Evolutionary conservation across 1,140 invertebrate species (phyloP).

Genomic region (Drosophila paulistorum): DNA sequence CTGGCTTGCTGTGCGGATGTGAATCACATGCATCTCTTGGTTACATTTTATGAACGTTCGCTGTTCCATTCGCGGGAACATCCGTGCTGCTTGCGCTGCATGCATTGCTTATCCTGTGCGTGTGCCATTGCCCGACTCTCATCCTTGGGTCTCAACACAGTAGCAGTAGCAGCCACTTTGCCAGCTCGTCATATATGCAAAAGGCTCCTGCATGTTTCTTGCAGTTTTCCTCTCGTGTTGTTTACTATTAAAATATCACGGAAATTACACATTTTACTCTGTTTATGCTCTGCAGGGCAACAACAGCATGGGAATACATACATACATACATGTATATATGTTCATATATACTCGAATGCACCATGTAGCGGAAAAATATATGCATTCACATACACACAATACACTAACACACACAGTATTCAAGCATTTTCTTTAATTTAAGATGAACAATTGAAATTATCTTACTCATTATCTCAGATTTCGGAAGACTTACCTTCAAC

Average conservation of each 20-base stretch:
- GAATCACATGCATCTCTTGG: constrained; percentile 81
- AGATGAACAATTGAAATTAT: constrained; percentile 71
- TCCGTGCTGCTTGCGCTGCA: constrained; percentile 44
- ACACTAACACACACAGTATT: constrained; percentile 15
- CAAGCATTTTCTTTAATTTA: constrained; percentile 57
- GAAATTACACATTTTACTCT: constrained; percentile 82
- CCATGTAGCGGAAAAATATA: constrained; percentile 55
- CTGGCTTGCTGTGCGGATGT: constrained; percentile 54
- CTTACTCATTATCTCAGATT: constrained; percentile 28
- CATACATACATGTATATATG: neutral
- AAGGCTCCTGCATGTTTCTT: constrained; percentile 59
- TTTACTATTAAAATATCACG: constrained; percentile 82
- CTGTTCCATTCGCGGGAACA: constrained; percentile 64
- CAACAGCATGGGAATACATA: constrained; percentile 21
- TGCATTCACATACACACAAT: constrained; percentile 39
- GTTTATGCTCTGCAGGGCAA: constrained; percentile 68
- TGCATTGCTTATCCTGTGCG: constrained; percentile 69
- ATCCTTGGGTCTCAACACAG: neutral
- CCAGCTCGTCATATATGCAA: constrained; percentile 64
- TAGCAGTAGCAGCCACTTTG: constrained; percentile 61
- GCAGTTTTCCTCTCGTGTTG: constrained; percentile 66
- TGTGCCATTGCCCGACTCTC: constrained; percentile 34
- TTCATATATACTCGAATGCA: neutral
- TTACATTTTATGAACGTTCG: constrained; percentile 76
- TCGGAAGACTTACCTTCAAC: constrained; percentile 84